These are phyloP conservation scores for Glyptemys insculpta DNA, from an alignment of 2,797 vertebrate species.

Conservation along the genomic window DNA sequence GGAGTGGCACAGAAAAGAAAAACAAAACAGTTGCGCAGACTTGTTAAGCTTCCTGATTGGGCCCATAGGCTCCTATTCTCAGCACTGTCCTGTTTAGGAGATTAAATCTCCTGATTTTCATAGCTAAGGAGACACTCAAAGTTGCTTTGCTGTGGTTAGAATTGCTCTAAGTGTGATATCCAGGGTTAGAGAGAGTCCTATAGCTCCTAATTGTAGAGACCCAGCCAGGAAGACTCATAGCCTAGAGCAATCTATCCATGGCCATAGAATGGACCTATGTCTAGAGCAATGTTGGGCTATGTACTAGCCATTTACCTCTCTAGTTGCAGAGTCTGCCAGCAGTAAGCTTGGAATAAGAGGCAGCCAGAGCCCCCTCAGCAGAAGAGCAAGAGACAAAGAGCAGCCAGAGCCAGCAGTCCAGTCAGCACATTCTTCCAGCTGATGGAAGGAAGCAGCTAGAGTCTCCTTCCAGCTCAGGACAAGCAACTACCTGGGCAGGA, in stretches of 20 bases:
- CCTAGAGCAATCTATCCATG: not conserved
- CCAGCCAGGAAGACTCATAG: not conserved
- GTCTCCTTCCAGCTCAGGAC: not conserved
- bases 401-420: not conserved
- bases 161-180: not conserved
- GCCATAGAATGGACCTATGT: not conserved
- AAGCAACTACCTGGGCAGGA: not conserved
- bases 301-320: not conserved
- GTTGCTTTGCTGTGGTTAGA: not conserved
- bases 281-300: not conserved
- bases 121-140: too few relatives aligned
- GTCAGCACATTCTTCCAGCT: fast-evolving
- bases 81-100: not conserved
- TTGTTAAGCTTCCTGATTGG: not conserved
- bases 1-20: not conserved
- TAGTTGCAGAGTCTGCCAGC: not conserved
- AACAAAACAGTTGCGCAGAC: not conserved
- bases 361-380: not conserved
- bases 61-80: not conserved
- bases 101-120: not conserved
- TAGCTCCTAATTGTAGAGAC: not conserved
- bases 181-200: not conserved
- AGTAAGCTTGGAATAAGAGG: not conserved
- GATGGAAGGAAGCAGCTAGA: not conserved
- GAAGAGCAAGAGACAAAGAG: not conserved